A percentile compares a stretch with the other conserved stretches of the same genome.
Evolutionary conservation across 2,888 invertebrate species (phyloP).

Genomic region (Apoda limacodes): DNA sequence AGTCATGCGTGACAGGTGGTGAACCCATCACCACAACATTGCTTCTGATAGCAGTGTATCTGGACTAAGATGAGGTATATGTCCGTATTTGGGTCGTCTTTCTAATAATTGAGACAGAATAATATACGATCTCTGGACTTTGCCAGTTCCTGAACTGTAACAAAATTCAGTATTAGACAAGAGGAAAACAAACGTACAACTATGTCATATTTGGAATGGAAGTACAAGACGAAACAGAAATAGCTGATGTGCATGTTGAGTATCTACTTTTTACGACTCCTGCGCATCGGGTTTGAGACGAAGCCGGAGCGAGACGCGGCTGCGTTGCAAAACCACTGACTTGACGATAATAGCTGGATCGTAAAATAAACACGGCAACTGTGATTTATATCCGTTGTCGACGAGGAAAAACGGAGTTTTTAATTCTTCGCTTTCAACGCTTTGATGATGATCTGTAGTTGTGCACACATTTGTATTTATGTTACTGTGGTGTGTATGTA

Average conservation of each 20-base stretch:
- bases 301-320: conserved; percentile 30
- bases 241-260: conserved; percentile 48
- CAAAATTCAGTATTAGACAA: conserved; percentile 8
- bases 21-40: too few species aligned
- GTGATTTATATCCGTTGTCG: conserved; percentile 59
- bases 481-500: too few species aligned
- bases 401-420: conserved; percentile 54
- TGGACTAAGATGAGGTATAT: too few species aligned
- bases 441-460: conserved; percentile 54
- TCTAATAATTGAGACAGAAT: too few species aligned
- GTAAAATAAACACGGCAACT: conserved; percentile 58
- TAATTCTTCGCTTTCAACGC: conserved; percentile 46
- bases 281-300: conserved; percentile 26
- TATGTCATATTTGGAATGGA: conserved; percentile 29
- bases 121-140: too few species aligned
- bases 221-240: conserved; percentile 43
- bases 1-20: too few species aligned
- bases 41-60: too few species aligned
- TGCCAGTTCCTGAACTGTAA: too few species aligned
- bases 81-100: too few species aligned
- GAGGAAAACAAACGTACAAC: conserved; percentile 15
- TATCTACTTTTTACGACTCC: conserved; percentile 51
- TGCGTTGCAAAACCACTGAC: conserved; percentile 57
- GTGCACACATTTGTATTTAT: too few species aligned
- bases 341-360: conserved; percentile 61